Conservation (phyloP, 2,797 vertebrate species). For the Macrochelys suwanniensis region DNA sequence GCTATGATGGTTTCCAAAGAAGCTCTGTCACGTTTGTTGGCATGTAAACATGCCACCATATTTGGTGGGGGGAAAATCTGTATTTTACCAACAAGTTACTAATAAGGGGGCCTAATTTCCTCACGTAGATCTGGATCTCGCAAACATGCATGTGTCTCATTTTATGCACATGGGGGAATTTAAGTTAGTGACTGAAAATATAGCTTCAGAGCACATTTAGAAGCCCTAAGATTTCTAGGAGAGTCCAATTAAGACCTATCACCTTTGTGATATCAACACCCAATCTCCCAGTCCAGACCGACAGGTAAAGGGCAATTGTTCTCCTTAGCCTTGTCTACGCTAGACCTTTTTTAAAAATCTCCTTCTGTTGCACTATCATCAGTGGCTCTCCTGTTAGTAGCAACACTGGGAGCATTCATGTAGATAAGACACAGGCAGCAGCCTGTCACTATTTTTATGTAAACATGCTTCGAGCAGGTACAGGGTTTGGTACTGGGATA, state of each 20-base stretch:
- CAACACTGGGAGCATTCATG: not conserved
- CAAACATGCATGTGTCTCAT: not conserved
- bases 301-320: not conserved
- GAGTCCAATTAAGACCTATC: not conserved
- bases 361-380: not conserved
- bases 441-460: not conserved
- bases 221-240: not conserved
- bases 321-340: not conserved
- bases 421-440: not conserved
- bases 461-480: not conserved
- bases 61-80: not conserved
- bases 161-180: rapidly evolving
- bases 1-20: not conserved
- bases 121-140: not conserved
- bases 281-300: not conserved
- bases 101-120: not conserved
- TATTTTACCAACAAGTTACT: not conserved
- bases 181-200: not conserved
- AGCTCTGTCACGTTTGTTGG: not conserved
- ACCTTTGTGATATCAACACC: not conserved
- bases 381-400: not conserved
- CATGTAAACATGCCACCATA: rapidly evolving
- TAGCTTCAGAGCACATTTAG: not conserved
- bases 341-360: not conserved
- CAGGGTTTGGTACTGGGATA: too few relatives aligned